Evolutionary conservation across 2,797 vertebrate genomes (phyloP), one percentile per base, ranked within the genome.

Genomic region (Psittacula echo): DNA sequence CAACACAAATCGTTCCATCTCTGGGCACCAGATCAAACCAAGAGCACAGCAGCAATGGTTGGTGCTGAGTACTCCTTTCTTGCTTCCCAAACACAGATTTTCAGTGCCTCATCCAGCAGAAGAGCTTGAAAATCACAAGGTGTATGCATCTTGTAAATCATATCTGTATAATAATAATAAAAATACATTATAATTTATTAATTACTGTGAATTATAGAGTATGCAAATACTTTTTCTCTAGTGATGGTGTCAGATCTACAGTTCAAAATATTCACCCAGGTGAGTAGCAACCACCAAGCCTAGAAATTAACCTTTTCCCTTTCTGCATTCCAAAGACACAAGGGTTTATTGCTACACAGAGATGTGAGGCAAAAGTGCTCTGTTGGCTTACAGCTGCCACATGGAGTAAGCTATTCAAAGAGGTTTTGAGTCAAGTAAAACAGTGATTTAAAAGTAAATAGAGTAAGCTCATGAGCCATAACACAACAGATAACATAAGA

Each of bases 181-280:
- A 62, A 78, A 26, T 4, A 13, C 1, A 37, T 22, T 30, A 32
- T 9, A 26, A 45, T 54, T 24, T 42, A 44, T 29, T 64, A n/a
- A 50, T 19, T n/a, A 27, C 2, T 23, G 18, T 21, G 24, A 73
- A 37, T 73, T 62, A 45, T 3, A 32, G 34, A 19, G 7, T 3
- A 27, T 12, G 16, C 9, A 6, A 66, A 30, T 48, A 42, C 7
- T 50, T 74, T 26, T 44, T 70, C 15, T 34, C 44, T 29, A 26
- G 9, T 1, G 2, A 6, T 2, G 2, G 5, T 2, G 0, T 23
- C 18, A 22, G 1, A 3, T 39, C 77, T 53, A 37, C 24, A 23
- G 20, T 67, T 21, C 20, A 61, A 62, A 83, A 27, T 37, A 60
- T 32, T 65, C 30, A 61, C 24, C 14, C 8, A 41, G 19, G 53